Evolutionary conservation across 2,888 invertebrate species (phyloP).

Genomic region (Conomelus anceps): DNA sequence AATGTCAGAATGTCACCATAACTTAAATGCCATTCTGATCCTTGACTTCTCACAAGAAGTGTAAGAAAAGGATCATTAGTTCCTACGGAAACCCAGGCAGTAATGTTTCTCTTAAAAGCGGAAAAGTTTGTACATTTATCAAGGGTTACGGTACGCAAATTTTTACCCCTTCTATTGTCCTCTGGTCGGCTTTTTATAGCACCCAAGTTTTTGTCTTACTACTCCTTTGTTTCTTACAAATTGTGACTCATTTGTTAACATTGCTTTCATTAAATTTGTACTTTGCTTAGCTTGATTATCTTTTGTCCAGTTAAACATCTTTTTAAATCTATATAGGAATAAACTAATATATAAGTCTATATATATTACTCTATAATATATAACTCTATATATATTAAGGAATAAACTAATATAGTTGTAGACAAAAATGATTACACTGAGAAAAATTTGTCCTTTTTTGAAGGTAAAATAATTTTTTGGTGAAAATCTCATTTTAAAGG

Average conservation of each 20-base stretch:
- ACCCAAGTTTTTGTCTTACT: background rate
- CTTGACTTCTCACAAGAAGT: background rate
- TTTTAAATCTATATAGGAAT: background rate
- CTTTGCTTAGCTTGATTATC: background rate
- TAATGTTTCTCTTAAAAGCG: background rate
- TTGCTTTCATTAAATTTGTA: background rate
- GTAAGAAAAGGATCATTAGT: background rate
- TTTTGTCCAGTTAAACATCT: background rate
- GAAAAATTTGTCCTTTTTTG: too few species aligned
- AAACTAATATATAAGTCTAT: too few species aligned
- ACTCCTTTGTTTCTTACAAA: too few species aligned
- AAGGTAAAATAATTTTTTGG: too few species aligned
- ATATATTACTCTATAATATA: too few species aligned
- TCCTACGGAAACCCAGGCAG: background rate
- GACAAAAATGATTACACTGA: too few species aligned
- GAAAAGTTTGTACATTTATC: background rate
- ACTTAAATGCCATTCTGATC: background rate
- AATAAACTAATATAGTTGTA: too few species aligned
- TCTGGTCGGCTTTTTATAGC: background rate
- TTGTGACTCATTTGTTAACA: background rate
- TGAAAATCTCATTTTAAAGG: too few species aligned
- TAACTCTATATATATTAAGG: too few species aligned
- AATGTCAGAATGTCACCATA: background rate
- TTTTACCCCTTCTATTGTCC: background rate
- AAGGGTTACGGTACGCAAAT: background rate